Percentiles rank a stretch among this genome's conserved stretches.
Conservation (phyloP, 2,888 invertebrate genomes). For the Vanessa cardui region DNA sequence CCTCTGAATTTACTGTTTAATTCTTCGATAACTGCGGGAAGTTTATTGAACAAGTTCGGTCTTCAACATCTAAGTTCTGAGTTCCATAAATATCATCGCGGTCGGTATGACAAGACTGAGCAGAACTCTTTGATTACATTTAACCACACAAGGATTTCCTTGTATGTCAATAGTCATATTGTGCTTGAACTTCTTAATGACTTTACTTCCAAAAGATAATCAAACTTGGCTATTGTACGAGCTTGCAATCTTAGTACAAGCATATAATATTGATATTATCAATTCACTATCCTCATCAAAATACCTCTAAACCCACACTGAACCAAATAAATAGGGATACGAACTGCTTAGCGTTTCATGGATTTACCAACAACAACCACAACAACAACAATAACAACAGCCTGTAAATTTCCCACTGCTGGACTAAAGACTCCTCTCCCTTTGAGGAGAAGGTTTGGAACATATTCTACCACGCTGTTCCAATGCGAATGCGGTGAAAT, state of each 20-base stretch:
- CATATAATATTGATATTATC: not conserved
- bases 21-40: not conserved
- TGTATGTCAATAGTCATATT: not conserved
- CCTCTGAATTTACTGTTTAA: too few species aligned
- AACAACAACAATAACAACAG: too few species aligned
- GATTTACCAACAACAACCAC: too few species aligned
- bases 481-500: too few species aligned
- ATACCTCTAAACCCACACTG: too few species aligned
- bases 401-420: too few species aligned
- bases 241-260: not conserved
- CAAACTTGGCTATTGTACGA: not conserved
- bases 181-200: not conserved
- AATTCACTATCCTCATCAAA: not conserved
- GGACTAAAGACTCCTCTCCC: too few species aligned
- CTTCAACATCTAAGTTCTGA: conserved; percentile 9
- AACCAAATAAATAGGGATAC: too few species aligned
- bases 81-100: conserved; percentile 18
- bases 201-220: not conserved
- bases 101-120: conserved; percentile 4
- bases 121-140: conserved; percentile 3
- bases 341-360: too few species aligned
- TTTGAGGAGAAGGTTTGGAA: too few species aligned
- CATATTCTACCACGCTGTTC: too few species aligned
- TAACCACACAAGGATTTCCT: not conserved
- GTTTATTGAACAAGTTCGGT: not conserved